A percentile compares a stretch with the other conserved stretches of the same genome.
These are phyloP conservation scores for Megaceryle maxima DNA, from an alignment of 2,113 vertebrate species.

Conservation along the genomic window DNA sequence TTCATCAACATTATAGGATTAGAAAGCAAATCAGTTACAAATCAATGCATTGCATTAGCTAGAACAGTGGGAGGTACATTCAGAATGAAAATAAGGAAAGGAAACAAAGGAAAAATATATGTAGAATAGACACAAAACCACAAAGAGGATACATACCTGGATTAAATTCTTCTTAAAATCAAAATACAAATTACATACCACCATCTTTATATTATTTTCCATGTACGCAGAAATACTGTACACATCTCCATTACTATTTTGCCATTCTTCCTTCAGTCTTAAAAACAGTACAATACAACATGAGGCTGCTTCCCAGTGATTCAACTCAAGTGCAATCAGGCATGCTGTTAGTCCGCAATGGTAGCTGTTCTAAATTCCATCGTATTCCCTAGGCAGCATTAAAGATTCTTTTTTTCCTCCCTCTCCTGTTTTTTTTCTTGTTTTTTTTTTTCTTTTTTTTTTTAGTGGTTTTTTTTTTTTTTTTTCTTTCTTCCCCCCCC, in stretches of 20 bases:
- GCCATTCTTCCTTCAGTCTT: constrained; percentile 56
- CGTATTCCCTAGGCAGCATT: constrained; percentile 54
- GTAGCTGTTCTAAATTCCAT: constrained; percentile 67
- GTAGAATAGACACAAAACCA: not conserved
- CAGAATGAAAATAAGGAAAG: constrained; percentile 48
- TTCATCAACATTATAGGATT: not conserved
- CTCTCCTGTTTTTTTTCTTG: not conserved
- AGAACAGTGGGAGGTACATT: constrained; percentile 33
- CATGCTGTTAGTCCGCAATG: constrained; percentile 65
- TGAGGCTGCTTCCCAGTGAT: constrained; percentile 66
- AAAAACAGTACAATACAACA: constrained; percentile 41
- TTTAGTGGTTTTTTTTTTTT: not conserved
- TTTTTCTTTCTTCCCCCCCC: no score
- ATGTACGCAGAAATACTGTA: constrained; percentile 47
- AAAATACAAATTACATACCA: constrained; percentile 70
- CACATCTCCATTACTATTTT: constrained; percentile 49
- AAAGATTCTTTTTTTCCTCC: not conserved
- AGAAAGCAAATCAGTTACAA: constrained; percentile 27
- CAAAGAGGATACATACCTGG: constrained; percentile 77
- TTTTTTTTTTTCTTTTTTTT: no score
- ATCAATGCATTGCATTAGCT: constrained; percentile 12
- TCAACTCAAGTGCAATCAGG: constrained; percentile 72
- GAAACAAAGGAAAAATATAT: constrained; percentile 55
- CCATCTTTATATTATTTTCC: constrained; percentile 50
- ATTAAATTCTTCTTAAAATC: constrained; percentile 70